A percentile compares a stretch with the other conserved stretches of the same genome.
phyloP scores from a whole-genome alignment of 1,140 invertebrate species.

The Drusus annulatus region DNA sequence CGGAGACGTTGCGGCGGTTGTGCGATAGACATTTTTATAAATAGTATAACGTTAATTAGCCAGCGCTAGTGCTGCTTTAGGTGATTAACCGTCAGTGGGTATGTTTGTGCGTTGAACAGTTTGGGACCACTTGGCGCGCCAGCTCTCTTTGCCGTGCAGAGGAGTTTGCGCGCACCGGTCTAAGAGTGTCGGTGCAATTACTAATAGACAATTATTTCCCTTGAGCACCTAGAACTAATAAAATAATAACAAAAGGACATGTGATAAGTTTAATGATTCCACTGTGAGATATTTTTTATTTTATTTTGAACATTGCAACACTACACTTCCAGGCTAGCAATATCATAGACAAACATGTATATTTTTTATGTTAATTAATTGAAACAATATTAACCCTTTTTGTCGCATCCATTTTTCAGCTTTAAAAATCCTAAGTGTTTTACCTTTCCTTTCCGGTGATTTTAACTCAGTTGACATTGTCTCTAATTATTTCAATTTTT shows the following conservation, averaged over 20 bases:
- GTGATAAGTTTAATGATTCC: constrained; percentile 20
- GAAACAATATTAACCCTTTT: no score
- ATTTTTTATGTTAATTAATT: no score
- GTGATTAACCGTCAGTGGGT: no score
- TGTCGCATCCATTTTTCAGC: no score
- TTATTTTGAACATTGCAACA: not conserved
- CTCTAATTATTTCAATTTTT: no score
- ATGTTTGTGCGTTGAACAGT: no score
- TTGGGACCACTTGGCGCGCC: not conserved
- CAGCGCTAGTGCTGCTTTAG: not conserved
- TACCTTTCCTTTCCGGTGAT: no score
- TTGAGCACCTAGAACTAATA: constrained; percentile 5
- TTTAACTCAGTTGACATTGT: no score
- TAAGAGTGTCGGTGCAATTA: constrained; percentile 5
- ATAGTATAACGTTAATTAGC: constrained; percentile 6
- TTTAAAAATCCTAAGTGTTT: no score
- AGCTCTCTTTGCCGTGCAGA: not conserved
- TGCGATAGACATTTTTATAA: constrained; percentile 27
- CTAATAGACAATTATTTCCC: constrained; percentile 17
- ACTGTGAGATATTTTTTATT: constrained; percentile 7
- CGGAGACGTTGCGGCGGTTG: constrained; percentile 9
- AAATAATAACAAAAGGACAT: constrained; percentile 1
- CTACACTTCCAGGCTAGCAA: no score
- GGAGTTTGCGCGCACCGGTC: not conserved
- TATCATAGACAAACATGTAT: no score